Evolutionary conservation across 1,140 invertebrate genomes (phyloP).

Genomic region (Scaptomyza montana): DNA sequence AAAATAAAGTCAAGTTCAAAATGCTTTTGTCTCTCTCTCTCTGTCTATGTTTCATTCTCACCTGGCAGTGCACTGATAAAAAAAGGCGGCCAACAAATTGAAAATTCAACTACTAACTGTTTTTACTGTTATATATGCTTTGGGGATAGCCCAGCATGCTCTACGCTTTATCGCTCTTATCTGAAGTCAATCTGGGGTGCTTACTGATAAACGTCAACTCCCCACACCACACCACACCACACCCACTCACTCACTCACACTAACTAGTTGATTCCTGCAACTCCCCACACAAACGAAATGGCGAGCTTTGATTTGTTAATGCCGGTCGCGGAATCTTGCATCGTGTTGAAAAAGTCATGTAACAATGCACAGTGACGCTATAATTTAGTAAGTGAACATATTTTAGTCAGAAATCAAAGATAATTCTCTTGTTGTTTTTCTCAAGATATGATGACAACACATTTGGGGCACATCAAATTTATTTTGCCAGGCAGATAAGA

Average conservation of each 20-base stretch:
- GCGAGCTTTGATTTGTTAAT: not conserved
- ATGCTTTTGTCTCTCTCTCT: not conserved
- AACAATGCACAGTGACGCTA: not conserved
- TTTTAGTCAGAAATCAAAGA: too few species aligned
- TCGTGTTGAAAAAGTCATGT: not conserved
- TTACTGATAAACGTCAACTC: slow-evolving; percentile 47
- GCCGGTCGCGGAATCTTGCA: not conserved
- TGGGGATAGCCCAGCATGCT: slow-evolving; percentile 10
- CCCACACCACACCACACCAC: not conserved
- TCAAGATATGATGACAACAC: too few species aligned
- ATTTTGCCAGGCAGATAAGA: too few species aligned
- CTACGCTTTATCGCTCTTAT: slow-evolving; percentile 57
- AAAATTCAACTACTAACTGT: slow-evolving; percentile 1
- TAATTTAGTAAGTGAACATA: not conserved
- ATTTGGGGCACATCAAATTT: too few species aligned
- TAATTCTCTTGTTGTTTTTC: too few species aligned
- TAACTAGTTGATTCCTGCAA: not conserved
- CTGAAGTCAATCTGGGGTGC: slow-evolving; percentile 36
- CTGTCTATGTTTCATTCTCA: not conserved
- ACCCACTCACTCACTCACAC: not conserved
- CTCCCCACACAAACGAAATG: not conserved
- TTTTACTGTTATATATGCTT: not conserved
- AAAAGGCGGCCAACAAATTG: slow-evolving; percentile 27
- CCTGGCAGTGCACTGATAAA: slow-evolving; percentile 64
- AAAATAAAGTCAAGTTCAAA: not conserved